These are phyloP conservation scores for Lindbergichthys nudifrons DNA, from an alignment of 2,797 vertebrate genomes.

Conservation along the genomic window DNA sequence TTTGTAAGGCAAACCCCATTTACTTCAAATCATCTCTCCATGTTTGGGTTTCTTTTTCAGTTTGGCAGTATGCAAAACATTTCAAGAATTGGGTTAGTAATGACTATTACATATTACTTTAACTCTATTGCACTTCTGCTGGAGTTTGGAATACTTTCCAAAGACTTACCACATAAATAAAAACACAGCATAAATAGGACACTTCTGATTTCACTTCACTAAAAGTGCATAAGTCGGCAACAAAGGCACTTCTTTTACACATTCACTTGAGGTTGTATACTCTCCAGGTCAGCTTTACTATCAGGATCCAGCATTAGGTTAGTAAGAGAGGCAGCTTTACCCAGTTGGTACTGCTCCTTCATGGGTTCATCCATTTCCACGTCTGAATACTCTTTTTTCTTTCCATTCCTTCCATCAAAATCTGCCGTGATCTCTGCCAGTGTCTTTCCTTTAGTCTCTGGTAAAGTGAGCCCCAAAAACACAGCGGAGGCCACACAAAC, in stretches of 20 bases:
- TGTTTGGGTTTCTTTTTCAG: too few species aligned
- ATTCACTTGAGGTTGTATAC: not conserved
- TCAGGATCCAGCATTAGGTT: constrained; percentile 40
- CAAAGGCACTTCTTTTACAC: constrained; percentile 2
- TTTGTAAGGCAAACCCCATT: too few species aligned
- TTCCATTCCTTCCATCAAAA: constrained; percentile 76
- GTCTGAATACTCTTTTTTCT: constrained; percentile 14
- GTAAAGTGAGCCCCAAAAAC: constrained; percentile 84
- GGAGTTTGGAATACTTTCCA: too few species aligned
- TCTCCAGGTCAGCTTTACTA: not conserved
- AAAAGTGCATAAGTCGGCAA: too few species aligned
- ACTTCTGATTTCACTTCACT: too few species aligned
- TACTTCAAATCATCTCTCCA: too few species aligned
- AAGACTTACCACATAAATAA: too few species aligned
- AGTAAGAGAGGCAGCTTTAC: constrained; percentile 61
- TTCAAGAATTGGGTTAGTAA: too few species aligned
- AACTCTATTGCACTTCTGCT: too few species aligned
- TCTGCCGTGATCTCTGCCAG: constrained; percentile 88
- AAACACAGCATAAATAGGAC: too few species aligned
- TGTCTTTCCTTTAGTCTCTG: constrained; percentile 92
- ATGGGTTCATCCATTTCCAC: constrained; percentile 7
- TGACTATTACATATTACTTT: too few species aligned
- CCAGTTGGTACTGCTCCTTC: constrained; percentile 41
- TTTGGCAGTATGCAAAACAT: too few species aligned
- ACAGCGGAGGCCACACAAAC: constrained; percentile 84